phyloP scores from a whole-genome alignment of 1,140 invertebrate genomes.

The Cephus cinctus region DNA sequence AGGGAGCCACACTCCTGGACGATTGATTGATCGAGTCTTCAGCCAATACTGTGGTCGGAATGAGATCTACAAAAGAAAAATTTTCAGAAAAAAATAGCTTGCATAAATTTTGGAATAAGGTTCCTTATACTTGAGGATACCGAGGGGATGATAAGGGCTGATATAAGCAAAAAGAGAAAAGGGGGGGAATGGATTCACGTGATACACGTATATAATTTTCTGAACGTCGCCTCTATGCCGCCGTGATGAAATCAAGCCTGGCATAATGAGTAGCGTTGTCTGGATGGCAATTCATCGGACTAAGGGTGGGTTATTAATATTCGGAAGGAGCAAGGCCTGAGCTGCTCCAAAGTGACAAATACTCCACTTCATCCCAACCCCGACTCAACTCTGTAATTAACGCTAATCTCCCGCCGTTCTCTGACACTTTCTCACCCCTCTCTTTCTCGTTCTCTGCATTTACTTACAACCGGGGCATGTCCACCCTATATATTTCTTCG shows the following conservation, averaged over 20 bases:
- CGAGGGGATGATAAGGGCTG: constrained; percentile 34
- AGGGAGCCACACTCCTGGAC: constrained; percentile 26
- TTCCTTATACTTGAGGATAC: too few relatives aligned
- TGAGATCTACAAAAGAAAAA: too few relatives aligned
- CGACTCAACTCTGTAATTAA: constrained; percentile 52
- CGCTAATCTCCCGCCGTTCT: constrained; percentile 49
- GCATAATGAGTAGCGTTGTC: constrained; percentile 46
- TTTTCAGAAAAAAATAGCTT: too few relatives aligned
- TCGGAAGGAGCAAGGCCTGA: constrained; percentile 38
- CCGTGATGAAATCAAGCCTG: constrained; percentile 48
- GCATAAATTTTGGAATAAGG: too few relatives aligned
- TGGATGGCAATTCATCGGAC: constrained; percentile 47
- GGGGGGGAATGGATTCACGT: constrained; percentile 32
- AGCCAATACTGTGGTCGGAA: too few relatives aligned
- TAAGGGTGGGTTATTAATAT: constrained; percentile 52
- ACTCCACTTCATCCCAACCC: constrained; percentile 36
- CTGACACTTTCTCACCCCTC: constrained; percentile 33
- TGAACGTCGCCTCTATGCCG: background rate
- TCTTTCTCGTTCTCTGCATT: constrained; percentile 32
- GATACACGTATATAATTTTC: constrained; percentile 1
- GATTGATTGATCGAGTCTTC: background rate
- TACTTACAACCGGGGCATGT: constrained; percentile 23
- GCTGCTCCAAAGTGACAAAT: constrained; percentile 53
- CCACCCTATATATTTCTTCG: too few relatives aligned
- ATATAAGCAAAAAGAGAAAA: constrained; percentile 29